Base-by-base conservation (phyloP, 1,140 invertebrate species). In the Eufriesea mexicana region DNA sequence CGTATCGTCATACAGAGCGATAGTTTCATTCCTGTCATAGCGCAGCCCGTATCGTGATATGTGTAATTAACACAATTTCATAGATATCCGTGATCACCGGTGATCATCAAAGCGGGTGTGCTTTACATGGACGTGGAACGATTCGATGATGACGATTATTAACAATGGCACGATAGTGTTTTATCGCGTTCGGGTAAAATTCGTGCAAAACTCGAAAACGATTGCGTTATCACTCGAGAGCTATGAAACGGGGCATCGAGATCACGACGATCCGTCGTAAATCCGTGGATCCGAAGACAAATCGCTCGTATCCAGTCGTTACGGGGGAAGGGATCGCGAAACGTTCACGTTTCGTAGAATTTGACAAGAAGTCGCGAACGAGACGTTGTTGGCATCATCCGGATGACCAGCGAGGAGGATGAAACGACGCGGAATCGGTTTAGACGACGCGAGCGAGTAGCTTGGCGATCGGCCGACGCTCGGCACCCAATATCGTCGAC, bases 1-100 rank as follows among this genome's bases (percentile, higher is more conserved):
- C 62, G 61, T 76, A 62, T 75, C 79, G 57, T 81, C 71, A 81
- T 76, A 57, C 61, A 51, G 72, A 18, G 74, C 71, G 51, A 76
- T 81, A 81, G 79, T 81, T 81, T 75, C 72, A 55, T 80, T 80
- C 35, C 59, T 61, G 59, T 80, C 79, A 80, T 80, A 74, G n/a
- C 42, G n/a, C n/a, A 35, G 23, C 5, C 9, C 16, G 47, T 51
- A 59, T 73, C 57, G 68, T 79, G 45, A 79, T 73, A 73, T 73
- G 23, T 54, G 20, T 81, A 81, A 81, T 81, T 81, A 75, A 75
- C 72, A 66, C 35, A 81, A 81, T 81, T 81, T 81, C 72, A 76
- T 81, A 75, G 72, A 45, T 66, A 81, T 67, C 35, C 54, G 16
- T 49, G 49, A 42, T 49, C 77, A n/a, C 16, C 70, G n/a, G 8